These are phyloP conservation scores for Dexiosoma caninum DNA, from an alignment of 2,888 invertebrate genomes.

Conservation along the genomic window DNA sequence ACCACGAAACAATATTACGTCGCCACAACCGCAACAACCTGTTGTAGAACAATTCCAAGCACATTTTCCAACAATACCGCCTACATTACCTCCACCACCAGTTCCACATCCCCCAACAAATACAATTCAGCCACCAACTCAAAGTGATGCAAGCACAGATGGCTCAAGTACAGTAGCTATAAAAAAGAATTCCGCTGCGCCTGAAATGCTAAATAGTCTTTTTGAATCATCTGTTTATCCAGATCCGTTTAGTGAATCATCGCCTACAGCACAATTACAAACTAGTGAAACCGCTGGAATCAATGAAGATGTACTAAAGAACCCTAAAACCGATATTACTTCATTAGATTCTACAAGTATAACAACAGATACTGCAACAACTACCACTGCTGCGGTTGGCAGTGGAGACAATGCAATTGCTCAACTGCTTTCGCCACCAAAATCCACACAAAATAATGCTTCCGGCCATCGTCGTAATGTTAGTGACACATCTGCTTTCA, in stretches of 20 bases:
- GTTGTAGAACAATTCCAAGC: slow-evolving; percentile 77
- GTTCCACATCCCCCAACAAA: slow-evolving; percentile 64
- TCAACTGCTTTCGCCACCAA: slow-evolving; percentile 74
- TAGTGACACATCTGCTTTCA: slow-evolving; percentile 90
- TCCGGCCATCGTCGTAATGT: slow-evolving; percentile 86
- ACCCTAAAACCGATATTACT: slow-evolving; percentile 40
- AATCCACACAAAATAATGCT: slow-evolving; percentile 61
- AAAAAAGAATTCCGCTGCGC: slow-evolving; percentile 49
- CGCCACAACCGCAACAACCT: slow-evolving; percentile 75
- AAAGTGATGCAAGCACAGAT: slow-evolving; percentile 26
- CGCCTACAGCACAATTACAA: slow-evolving; percentile 41
- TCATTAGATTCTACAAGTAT: slow-evolving; percentile 63
- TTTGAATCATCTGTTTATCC: slow-evolving; percentile 83
- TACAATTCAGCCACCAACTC: slow-evolving; percentile 59
- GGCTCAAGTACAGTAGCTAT: slow-evolving; percentile 27
- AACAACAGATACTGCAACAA: slow-evolving; percentile 49
- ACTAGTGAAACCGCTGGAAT: slow-evolving; percentile 26
- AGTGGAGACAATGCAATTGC: slow-evolving; percentile 44
- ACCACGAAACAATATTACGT: slow-evolving; percentile 76
- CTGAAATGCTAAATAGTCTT: slow-evolving; percentile 79
- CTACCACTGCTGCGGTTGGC: slow-evolving; percentile 4
- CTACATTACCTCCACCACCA: slow-evolving; percentile 64
- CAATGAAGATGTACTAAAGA: slow-evolving; percentile 54
- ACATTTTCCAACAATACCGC: slow-evolving; percentile 74
- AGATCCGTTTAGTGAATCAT: slow-evolving; percentile 83